Percentiles rank a stretch among this genome's conserved stretches.
Conservation (phyloP, 2,888 invertebrate genomes). For the Macrosoma leucophasiata region DNA sequence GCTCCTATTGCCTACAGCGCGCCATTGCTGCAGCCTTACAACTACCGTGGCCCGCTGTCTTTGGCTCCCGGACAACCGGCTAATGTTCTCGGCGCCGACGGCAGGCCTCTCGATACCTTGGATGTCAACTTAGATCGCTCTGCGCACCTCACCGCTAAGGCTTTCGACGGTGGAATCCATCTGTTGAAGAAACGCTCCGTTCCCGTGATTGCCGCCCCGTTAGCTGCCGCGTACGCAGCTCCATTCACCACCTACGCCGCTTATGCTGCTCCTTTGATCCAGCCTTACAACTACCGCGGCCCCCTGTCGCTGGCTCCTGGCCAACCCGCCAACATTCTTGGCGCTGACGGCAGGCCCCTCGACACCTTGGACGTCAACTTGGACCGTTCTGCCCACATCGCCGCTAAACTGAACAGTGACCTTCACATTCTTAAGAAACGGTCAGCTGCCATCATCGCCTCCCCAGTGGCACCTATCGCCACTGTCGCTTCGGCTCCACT, state of each 20-base stretch:
- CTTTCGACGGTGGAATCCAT: constrained; percentile 40
- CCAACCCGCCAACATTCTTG: constrained; percentile 60
- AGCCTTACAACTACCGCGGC: constrained; percentile 50
- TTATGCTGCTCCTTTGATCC: constrained; percentile 31
- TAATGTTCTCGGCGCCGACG: constrained; percentile 45
- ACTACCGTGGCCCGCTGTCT: constrained; percentile 58
- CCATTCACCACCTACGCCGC: constrained; percentile 21
- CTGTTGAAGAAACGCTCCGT: constrained; percentile 37
- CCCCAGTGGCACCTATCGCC: constrained; percentile 20
- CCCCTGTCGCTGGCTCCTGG: constrained; percentile 62
- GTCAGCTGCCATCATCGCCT: constrained; percentile 27
- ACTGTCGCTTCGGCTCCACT: too few relatives aligned
- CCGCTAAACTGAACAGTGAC: constrained; percentile 47
- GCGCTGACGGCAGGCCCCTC: constrained; percentile 59
- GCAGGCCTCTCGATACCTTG: constrained; percentile 56
- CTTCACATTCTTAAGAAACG: constrained; percentile 49
- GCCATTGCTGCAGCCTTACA: constrained; percentile 65
- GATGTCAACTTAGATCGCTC: constrained; percentile 59
- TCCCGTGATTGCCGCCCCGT: constrained; percentile 17
- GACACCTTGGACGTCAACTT: constrained; percentile 64
- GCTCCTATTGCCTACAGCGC: constrained; percentile 29
- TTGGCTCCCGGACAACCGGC: constrained; percentile 63
- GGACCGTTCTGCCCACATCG: constrained; percentile 59
- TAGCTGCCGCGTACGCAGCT: constrained; percentile 17
- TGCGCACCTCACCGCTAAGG: constrained; percentile 52